phyloP scores from a whole-genome alignment of 2,888 invertebrate genomes.

The Nematopogon swammerdamellus region DNA sequence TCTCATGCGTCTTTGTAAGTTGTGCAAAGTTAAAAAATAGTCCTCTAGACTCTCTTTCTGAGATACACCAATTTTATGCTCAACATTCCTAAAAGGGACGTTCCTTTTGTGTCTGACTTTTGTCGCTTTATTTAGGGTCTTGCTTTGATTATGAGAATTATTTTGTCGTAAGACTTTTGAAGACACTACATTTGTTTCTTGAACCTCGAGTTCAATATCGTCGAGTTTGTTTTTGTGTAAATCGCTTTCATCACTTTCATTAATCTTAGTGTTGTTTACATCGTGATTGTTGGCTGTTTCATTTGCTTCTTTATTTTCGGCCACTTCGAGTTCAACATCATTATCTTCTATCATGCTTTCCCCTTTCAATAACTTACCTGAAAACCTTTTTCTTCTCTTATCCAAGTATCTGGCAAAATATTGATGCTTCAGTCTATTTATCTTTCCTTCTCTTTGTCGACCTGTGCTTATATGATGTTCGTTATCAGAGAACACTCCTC shows the following conservation, averaged over 20 bases:
- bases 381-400: slow-evolving; percentile 38
- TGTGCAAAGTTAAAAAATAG: background rate
- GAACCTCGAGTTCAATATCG: background rate
- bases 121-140: too few species aligned
- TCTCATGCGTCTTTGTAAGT: background rate
- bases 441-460: slow-evolving; percentile 19
- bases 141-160: background rate
- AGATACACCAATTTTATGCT: too few species aligned
- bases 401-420: slow-evolving; percentile 45
- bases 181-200: background rate
- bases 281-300: slow-evolving; percentile 16
- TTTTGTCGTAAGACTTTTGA: background rate
- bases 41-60: background rate
- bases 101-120: background rate
- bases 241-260: slow-evolving; percentile 27
- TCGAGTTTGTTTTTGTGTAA: too few species aligned
- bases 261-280: slow-evolving; percentile 18
- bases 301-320: slow-evolving; percentile 19
- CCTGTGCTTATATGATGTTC: slow-evolving; percentile 19
- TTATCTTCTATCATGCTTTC: slow-evolving; percentile 20
- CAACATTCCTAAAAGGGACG: background rate
- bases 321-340: slow-evolving; percentile 25
- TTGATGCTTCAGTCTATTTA: slow-evolving; percentile 38
- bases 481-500: slow-evolving; percentile 35
- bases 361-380: slow-evolving; percentile 21